Evolutionary conservation across 2,113 vertebrate species (phyloP).

Genomic region (Formicarius rufipectus): DNA sequence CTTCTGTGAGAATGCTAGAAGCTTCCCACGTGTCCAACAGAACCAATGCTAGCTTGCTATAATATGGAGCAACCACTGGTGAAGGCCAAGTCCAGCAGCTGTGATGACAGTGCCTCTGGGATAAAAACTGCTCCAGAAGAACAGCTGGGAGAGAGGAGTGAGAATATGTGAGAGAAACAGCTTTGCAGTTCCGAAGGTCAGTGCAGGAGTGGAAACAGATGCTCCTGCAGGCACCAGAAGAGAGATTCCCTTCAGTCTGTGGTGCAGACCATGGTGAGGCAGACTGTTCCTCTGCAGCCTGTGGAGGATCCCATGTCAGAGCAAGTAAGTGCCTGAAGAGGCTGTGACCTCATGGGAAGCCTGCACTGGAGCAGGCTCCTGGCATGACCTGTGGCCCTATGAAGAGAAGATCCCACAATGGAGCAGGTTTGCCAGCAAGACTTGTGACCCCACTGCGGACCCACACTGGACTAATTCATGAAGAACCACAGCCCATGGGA

Average conservation of each 20-base stretch:
- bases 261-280: neutral
- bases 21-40: neutral
- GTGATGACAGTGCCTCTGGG: neutral
- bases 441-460: fast-evolving
- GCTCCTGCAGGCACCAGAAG: neutral
- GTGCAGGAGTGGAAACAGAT: neutral
- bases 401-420: neutral
- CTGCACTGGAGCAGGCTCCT: fast-evolving
- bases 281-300: neutral
- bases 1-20: neutral
- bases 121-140: neutral
- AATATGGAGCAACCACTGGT: neutral
- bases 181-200: fast-evolving
- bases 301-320: neutral
- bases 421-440: neutral
- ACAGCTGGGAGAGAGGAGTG: neutral
- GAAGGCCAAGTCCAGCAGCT: neutral
- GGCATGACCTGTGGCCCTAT: neutral
- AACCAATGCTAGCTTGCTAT: neutral
- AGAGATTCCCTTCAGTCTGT: neutral
- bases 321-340: neutral
- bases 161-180: neutral
- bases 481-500: neutral
- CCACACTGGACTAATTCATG: neutral
- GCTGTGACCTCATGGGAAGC: neutral